Evolutionary conservation across 92 coral and sea anemone species (phyloP).

Genomic region (Siderastrea radians): DNA sequence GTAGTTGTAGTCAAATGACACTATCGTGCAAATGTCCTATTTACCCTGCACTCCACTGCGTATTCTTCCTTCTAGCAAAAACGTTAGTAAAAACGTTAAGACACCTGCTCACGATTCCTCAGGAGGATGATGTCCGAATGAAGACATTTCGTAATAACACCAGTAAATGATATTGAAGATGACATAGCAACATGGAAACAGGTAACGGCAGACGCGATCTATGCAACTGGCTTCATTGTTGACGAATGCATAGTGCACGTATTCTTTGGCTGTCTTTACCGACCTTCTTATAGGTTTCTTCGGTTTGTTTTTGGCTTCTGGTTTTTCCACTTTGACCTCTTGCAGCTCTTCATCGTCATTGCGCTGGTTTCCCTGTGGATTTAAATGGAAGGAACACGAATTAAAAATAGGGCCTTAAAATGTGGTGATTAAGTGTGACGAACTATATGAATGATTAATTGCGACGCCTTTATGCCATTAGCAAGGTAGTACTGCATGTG

Average conservation of each 20-base stretch:
- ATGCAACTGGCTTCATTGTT: conserved; percentile 61
- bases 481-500: no score
- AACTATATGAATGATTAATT: no score
- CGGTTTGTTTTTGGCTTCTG: neutral
- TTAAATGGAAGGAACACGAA: neutral
- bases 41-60: no score
- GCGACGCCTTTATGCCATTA: no score
- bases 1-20: no score
- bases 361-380: neutral
- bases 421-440: no score
- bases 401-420: no score
- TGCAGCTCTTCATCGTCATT: conserved; percentile 1
- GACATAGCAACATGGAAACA: conserved; percentile 66
- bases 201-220: conserved; percentile 60
- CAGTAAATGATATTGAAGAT: conserved; percentile 70
- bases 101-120: neutral
- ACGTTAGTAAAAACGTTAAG: no score
- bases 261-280: conserved; percentile 36
- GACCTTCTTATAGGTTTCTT: neutral
- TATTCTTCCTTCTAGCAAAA: no score
- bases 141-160: conserved; percentile 44
- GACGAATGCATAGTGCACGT: conserved; percentile 53
- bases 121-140: conserved; percentile 10
- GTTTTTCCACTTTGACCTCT: conserved; percentile 19
- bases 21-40: no score